Percentiles rank a stretch among this genome's conserved stretches.
Evolutionary conservation across 2,113 vertebrate species (phyloP).

Genomic region (Eptesicus fuscus): DNA sequence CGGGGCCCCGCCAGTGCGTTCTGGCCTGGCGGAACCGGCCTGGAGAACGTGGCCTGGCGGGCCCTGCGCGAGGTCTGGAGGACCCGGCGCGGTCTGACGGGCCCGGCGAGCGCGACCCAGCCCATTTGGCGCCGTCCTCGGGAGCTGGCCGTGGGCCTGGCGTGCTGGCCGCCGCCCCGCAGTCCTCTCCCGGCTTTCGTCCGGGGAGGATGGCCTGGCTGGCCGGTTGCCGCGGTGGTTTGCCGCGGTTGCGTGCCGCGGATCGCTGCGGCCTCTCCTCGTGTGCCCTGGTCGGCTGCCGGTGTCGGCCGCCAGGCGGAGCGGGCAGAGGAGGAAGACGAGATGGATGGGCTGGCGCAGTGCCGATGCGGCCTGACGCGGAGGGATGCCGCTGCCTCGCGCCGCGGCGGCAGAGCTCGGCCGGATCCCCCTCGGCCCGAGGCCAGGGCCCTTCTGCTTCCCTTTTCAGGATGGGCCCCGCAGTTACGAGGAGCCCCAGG

Average conservation of each 20-base stretch:
- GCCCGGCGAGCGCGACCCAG: constrained; percentile 34
- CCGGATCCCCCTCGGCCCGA: not conserved
- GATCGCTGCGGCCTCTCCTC: not conserved
- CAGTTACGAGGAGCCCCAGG: not conserved
- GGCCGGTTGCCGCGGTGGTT: constrained; percentile 33
- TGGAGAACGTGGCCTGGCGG: constrained; percentile 24
- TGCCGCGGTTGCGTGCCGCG: constrained; percentile 25
- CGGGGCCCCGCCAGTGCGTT: not conserved
- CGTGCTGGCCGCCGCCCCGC: constrained; percentile 48
- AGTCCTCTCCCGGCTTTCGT: constrained; percentile 8
- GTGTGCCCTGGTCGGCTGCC: not conserved
- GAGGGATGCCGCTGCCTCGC: not conserved
- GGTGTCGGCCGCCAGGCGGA: not conserved
- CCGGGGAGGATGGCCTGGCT: constrained; percentile 47
- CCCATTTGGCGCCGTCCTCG: constrained; percentile 53
- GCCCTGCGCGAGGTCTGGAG: constrained; percentile 18
- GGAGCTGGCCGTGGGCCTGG: constrained; percentile 54
- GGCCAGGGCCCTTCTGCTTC: not conserved
- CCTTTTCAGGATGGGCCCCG: not conserved
- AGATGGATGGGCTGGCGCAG: not conserved
- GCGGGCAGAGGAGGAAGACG: not conserved
- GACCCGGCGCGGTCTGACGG: constrained; percentile 32
- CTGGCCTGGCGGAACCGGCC: constrained; percentile 13
- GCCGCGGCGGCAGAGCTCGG: not conserved
- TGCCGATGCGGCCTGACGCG: not conserved